Evolutionary conservation across 2,113 vertebrate species (phyloP).

Genomic region (Oryctolagus cuniculus): DNA sequence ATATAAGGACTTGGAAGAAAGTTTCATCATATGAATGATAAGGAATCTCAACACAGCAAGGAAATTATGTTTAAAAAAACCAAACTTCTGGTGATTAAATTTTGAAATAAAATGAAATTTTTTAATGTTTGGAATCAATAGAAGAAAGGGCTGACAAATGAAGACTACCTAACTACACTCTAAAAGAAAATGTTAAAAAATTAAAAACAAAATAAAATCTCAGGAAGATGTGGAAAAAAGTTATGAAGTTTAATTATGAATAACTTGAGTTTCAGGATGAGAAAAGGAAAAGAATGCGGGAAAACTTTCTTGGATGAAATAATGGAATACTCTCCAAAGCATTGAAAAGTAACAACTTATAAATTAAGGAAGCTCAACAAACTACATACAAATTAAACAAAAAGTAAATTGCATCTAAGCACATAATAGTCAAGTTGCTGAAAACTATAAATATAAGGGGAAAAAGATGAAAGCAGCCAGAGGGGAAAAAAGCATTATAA

Average conservation of each 20-base stretch:
- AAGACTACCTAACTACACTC: not conserved
- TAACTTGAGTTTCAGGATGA: not conserved
- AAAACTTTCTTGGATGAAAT: not conserved
- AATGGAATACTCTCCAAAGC: not conserved
- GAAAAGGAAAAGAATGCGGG: not conserved
- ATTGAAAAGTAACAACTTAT: not conserved
- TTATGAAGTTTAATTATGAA: not conserved
- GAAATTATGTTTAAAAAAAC: not conserved
- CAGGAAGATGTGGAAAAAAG: not conserved
- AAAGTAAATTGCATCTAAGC: not conserved
- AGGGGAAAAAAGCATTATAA: not conserved
- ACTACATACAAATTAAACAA: not conserved
- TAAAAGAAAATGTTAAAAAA: not conserved
- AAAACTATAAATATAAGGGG: not conserved
- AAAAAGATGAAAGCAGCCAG: not conserved
- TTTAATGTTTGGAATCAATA: not conserved
- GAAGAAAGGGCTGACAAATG: not conserved
- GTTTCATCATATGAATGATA: not conserved
- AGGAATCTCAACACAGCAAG: not conserved
- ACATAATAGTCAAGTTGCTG: not conserved
- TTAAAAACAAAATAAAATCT: not conserved
- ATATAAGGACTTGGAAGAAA: not conserved
- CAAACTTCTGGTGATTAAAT: not conserved
- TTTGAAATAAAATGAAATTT: too few relatives aligned
- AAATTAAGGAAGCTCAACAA: not conserved